Base-by-base conservation (phyloP, 2,888 invertebrate species). In the Tromatobia lineatoria region DNA sequence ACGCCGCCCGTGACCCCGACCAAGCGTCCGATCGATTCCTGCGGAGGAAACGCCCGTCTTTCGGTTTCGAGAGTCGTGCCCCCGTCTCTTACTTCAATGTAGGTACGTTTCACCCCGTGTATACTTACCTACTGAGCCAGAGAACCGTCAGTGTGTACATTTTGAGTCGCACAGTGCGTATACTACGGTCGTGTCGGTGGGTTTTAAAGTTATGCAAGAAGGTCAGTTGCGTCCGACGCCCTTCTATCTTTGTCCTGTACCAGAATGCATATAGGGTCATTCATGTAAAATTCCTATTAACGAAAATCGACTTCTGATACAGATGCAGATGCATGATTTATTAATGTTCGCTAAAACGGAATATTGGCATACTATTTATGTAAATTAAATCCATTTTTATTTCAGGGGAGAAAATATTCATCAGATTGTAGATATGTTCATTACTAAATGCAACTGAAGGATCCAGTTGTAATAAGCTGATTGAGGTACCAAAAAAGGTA, bases 151-250 rank as follows among this genome's bases (percentile, higher is more conserved):
- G 29, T 3, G 47, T 54, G n/a, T 59, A 67, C 57, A 76, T 47
- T 13, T 23, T 18, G 34, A 45, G 42, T 52, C 61, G 20, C 45
- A 20, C 42, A 50, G 42, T 74, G 59, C 74, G 59, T 59, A 23
- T 66, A 61, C 45, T 23, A 29, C 57, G 45, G 77, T 71, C 75
- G 76, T 73, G 76, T 67, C 75, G 74, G 78, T 70, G 81, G 66
- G 82, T 75, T 74, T 64, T 86, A 85, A 85, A 85, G 87, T 84
- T 87, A 84, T 87, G 87, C 87, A 89, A 89, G 85, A 87, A 88
- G 89, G 88, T 89, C 89, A 89, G 86, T 87, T 82, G 80, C 78
- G 86, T 74, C 83, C 78, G 79, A 79, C 75, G 71, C 52, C 66
- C 77, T 80, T 82, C 73, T 47, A 45, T 78, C 76, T 50, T 29